These are phyloP conservation scores for Palythoa grandiflora DNA, from an alignment of 92 coral and sea anemone species.

Conservation along the genomic window DNA sequence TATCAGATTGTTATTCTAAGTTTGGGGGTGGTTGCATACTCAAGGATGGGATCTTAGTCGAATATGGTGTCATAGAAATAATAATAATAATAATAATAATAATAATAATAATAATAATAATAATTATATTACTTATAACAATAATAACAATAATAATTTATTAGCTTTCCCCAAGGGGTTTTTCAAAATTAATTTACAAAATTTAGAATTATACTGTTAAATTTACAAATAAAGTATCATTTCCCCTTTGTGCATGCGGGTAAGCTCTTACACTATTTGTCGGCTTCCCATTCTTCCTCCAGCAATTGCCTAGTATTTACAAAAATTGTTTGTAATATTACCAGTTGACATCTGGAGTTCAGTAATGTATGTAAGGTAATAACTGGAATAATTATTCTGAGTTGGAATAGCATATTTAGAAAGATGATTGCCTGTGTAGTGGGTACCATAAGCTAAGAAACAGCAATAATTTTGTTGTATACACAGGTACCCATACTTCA, in stretches of 20 bases:
- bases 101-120: no score
- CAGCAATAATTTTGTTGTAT: background rate
- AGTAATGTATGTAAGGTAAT: no score
- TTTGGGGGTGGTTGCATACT: background rate
- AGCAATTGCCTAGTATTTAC: background rate
- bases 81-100: no score
- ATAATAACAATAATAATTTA: no score
- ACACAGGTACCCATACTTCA: slow-evolving; percentile 55
- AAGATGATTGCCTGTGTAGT: background rate
- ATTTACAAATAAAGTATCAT: background rate
- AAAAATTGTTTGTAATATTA: background rate
- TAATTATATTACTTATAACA: no score
- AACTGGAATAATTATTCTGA: background rate
- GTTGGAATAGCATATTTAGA: background rate
- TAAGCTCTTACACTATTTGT: background rate
- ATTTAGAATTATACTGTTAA: no score
- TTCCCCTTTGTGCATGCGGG: background rate
- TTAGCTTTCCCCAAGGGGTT: no score
- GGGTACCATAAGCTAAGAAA: background rate
- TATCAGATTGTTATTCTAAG: background rate
- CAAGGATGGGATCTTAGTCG: background rate
- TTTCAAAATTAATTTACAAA: no score
- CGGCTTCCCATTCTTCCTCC: background rate
- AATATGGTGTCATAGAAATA: no score
- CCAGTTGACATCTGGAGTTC: background rate